phyloP scores from a whole-genome alignment of 1,140 invertebrate genomes.

The Aplysia californica region DNA sequence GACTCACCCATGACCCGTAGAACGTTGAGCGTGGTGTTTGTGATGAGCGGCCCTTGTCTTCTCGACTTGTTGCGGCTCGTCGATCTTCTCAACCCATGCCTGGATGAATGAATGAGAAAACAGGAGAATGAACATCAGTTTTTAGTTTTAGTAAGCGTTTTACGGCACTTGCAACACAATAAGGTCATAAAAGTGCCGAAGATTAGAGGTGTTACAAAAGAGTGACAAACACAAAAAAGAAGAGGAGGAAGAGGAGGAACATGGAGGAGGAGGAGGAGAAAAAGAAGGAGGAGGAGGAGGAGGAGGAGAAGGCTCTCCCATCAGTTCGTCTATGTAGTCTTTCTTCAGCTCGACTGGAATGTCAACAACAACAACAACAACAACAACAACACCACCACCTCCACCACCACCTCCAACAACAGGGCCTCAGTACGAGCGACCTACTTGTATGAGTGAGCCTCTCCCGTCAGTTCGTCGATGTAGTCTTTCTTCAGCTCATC shows the following conservation, averaged over 20 bases:
- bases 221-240: too few relatives aligned
- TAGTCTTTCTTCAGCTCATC: constrained; percentile 64
- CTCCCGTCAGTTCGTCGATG: constrained; percentile 61
- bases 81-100: constrained; percentile 13
- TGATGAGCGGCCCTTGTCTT: constrained; percentile 73
- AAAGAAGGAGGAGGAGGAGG: too few relatives aligned
- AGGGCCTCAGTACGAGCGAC: too few relatives aligned
- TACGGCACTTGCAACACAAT: too few relatives aligned
- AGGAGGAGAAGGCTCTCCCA: constrained; percentile 57
- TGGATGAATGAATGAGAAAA: constrained; percentile 24
- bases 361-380: too few relatives aligned
- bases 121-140: too few relatives aligned
- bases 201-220: too few relatives aligned
- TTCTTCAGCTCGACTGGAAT: constrained; percentile 63
- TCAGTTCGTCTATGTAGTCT: constrained; percentile 63
- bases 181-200: too few relatives aligned
- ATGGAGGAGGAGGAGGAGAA: too few relatives aligned
- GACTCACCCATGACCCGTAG: constrained; percentile 88
- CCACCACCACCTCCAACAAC: background rate
- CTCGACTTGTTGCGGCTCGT: constrained; percentile 32
- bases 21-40: constrained; percentile 94
- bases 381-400: too few relatives aligned
- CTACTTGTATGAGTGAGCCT: constrained; percentile 51
- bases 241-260: too few relatives aligned
- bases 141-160: too few relatives aligned